Percentiles rank a stretch among this genome's conserved stretches.
Conservation (phyloP, 2,797 vertebrate genomes). For the Clarias laeviceps region DNA sequence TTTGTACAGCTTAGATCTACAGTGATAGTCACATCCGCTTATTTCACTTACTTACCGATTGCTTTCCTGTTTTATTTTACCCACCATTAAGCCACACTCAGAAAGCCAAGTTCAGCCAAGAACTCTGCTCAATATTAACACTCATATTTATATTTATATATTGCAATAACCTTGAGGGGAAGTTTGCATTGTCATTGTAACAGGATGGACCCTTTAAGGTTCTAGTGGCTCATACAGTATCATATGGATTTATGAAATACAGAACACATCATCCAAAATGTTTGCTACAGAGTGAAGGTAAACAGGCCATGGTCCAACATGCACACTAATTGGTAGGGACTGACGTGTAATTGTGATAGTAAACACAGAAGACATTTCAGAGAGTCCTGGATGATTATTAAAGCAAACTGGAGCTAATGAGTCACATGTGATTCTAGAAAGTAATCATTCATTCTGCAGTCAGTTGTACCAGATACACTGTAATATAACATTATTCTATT, state of each 20-base stretch:
- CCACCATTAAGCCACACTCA: neutral
- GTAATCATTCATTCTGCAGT: neutral
- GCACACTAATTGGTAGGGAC: neutral
- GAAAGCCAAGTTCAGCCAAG: neutral
- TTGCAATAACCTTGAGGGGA: neutral
- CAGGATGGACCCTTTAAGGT: neutral
- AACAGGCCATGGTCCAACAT: neutral
- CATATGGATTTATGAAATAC: neutral
- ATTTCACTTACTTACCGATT: neutral
- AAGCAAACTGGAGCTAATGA: neutral
- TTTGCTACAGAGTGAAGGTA: neutral
- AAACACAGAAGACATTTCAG: neutral
- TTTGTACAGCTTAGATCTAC: neutral
- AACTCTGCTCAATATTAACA: neutral
- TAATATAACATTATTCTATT: too few relatives aligned
- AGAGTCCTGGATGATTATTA: neutral
- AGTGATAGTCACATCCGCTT: neutral
- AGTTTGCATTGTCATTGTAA: neutral
- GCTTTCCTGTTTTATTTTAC: slow-evolving; percentile 8
- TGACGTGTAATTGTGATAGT: neutral
- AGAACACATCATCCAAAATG: neutral
- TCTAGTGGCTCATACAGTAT: too few relatives aligned
- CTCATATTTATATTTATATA: neutral
- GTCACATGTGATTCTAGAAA: neutral
- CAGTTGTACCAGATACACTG: too few relatives aligned